phyloP scores from a whole-genome alignment of 2,797 vertebrate species.

The Pseudochirops cupreus region DNA sequence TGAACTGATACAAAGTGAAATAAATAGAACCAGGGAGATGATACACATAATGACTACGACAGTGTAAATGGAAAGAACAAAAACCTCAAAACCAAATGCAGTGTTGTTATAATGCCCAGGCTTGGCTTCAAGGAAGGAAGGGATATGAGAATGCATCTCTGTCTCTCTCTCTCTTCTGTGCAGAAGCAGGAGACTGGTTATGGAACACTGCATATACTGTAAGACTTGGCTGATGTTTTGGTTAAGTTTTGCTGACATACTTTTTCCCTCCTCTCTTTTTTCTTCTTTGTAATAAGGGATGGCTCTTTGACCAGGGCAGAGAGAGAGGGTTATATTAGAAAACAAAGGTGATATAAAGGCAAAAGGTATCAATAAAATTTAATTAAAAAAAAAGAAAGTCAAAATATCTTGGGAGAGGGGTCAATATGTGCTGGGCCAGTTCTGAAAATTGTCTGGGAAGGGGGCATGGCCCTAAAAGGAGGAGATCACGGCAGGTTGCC shows the following conservation, averaged over 20 bases:
- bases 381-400: neutral
- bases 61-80: neutral
- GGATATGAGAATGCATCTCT: neutral
- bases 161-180: neutral
- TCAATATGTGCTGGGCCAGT: neutral
- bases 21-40: neutral
- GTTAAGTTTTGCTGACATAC: neutral
- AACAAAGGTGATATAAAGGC: neutral
- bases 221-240: neutral
- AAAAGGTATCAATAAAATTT: neutral
- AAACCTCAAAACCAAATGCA: neutral
- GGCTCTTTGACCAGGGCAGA: neutral
- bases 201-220: neutral
- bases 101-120: neutral
- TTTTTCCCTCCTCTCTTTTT: neutral
- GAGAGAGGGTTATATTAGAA: neutral
- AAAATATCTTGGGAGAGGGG: neutral
- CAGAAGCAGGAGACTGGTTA: neutral
- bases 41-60: neutral
- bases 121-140: neutral
- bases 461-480: neutral
- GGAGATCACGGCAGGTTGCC: neutral
- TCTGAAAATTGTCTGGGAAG: neutral
- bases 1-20: neutral
- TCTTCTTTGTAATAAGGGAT: neutral